Percentiles rank a stretch among this genome's conserved stretches.
Conservation (phyloP, 1,140 invertebrate species). For the Caenorhabditis latens region DNA sequence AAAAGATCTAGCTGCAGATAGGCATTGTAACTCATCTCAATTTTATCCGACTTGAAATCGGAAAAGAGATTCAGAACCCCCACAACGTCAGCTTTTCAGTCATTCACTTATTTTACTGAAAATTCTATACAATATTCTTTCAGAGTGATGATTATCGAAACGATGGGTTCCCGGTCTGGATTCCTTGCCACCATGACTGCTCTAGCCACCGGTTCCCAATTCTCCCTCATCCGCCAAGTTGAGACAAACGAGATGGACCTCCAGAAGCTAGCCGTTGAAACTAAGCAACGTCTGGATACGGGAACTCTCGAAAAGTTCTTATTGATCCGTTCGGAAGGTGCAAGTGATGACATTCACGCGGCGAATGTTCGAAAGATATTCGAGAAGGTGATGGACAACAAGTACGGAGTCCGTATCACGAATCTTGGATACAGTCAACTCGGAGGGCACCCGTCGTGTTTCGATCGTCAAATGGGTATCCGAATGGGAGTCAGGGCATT, state of each 20-base stretch:
- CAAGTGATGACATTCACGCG: background rate
- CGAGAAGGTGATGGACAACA: constrained; percentile 14
- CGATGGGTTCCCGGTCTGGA: constrained; percentile 35
- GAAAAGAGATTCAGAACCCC: no score
- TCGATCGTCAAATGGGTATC: constrained; percentile 49
- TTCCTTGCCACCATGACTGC: constrained; percentile 34
- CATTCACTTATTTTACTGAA: no score
- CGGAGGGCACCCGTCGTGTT: constrained; percentile 29
- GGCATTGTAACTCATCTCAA: no score
- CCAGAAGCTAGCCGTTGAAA: background rate
- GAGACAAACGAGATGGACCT: background rate
- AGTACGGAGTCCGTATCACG: constrained; percentile 31
- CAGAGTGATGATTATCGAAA: constrained; percentile 39
- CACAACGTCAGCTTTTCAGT: no score
- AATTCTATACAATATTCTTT: background rate
- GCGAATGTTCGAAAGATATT: background rate
- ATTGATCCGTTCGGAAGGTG: constrained; percentile 42
- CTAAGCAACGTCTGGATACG: constrained; percentile 4
- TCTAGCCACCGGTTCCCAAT: constrained; percentile 25
- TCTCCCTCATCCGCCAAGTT: background rate
- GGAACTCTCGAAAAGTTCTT: constrained; percentile 24
- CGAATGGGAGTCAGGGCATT: constrained; percentile 41
- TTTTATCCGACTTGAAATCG: no score
- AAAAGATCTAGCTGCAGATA: no score
- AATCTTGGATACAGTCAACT: constrained; percentile 47